phyloP scores from a whole-genome alignment of 1,140 invertebrate genomes.

The Drosophila setifemur region DNA sequence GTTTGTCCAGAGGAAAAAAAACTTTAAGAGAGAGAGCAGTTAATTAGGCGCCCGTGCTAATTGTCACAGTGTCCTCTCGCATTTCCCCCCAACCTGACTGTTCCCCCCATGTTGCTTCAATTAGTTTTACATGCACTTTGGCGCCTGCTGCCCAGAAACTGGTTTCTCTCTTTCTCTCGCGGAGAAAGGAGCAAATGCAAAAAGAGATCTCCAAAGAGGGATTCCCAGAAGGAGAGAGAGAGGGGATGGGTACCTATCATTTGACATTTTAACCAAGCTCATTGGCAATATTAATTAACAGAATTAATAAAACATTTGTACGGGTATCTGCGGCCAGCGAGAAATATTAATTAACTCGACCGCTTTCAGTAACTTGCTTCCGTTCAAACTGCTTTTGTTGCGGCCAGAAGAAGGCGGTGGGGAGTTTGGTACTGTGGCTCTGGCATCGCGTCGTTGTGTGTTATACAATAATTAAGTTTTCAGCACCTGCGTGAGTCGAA shows the following conservation, averaged over 20 bases:
- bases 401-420: not conserved
- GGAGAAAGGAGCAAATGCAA: conserved; percentile 15
- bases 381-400: conserved; percentile 15
- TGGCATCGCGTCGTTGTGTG: conserved; percentile 45
- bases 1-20: conserved; percentile 1
- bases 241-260: conserved; percentile 21
- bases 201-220: not conserved
- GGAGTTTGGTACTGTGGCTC: conserved; percentile 4
- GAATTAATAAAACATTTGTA: conserved; percentile 78
- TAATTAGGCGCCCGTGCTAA: conserved; percentile 66
- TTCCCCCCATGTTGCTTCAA: conserved; percentile 46
- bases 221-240: not conserved
- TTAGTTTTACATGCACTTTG: conserved; percentile 74
- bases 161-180: conserved; percentile 20
- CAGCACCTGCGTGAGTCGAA: conserved; percentile 71
- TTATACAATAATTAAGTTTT: conserved; percentile 81
- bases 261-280: conserved; percentile 63
- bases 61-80: conserved; percentile 48
- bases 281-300: conserved; percentile 76
- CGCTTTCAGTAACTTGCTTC: conserved; percentile 44
- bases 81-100: conserved; percentile 11
- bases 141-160: conserved; percentile 59
- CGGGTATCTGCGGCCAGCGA: conserved; percentile 38
- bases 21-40: conserved; percentile 23
- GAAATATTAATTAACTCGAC: conserved; percentile 75